These are phyloP conservation scores for Helicoverpa assulta DNA, from an alignment of 2,888 invertebrate species.

Conservation along the genomic window DNA sequence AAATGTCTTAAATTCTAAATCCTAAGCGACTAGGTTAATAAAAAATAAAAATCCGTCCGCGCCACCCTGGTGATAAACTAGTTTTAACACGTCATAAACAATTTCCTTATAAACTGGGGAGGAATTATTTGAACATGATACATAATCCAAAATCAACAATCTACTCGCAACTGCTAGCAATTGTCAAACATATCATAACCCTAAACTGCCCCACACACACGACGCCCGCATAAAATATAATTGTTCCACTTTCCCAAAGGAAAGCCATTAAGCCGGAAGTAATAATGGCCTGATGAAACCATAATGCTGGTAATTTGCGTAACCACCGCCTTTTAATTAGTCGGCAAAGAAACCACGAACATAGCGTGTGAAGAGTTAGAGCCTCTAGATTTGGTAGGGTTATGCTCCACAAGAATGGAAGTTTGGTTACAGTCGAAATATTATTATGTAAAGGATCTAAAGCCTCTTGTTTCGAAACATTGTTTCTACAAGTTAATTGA, in stretches of 20 bases:
- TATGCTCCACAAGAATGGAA: constrained; percentile 9
- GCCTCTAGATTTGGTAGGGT: constrained; percentile 48
- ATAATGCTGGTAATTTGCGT: constrained; percentile 79
- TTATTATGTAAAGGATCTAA: not conserved
- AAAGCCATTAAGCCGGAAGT: constrained; percentile 69
- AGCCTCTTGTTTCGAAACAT: not conserved
- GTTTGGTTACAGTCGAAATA: not conserved
- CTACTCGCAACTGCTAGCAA: constrained; percentile 18
- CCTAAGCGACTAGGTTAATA: too few species aligned
- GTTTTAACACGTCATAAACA: too few species aligned
- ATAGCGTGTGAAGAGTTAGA: constrained; percentile 52
- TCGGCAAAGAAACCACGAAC: constrained; percentile 72
- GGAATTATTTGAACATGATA: not conserved
- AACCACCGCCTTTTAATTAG: constrained; percentile 80
- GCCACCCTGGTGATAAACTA: too few species aligned
- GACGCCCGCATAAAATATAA: constrained; percentile 71
- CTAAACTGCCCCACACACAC: constrained; percentile 40
- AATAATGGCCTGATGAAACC: constrained; percentile 80
- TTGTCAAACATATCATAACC: constrained; percentile 34
- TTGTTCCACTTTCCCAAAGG: constrained; percentile 62
- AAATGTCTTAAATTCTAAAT: too few species aligned
- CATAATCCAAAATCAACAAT: not conserved
- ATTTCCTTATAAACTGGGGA: too few species aligned
- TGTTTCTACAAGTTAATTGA: not conserved
- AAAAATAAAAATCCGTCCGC: too few species aligned